Evolutionary conservation across 2,797 vertebrate genomes (phyloP).

Genomic region (Spizella passerina): DNA sequence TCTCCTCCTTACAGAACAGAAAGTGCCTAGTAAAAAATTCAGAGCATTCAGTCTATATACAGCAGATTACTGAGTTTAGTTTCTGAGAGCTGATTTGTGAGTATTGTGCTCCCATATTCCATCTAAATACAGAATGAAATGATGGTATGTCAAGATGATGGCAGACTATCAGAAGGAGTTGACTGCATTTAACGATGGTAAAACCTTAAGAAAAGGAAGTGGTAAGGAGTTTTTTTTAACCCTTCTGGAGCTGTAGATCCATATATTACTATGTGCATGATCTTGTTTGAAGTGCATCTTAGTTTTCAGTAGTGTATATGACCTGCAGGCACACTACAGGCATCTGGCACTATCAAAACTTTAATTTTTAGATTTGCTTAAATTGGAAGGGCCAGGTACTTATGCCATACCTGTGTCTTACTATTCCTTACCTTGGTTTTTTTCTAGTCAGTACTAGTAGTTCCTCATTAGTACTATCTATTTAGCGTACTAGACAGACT

Average conservation of each 20-base stretch:
- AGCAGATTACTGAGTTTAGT: neutral
- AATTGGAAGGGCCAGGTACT: neutral
- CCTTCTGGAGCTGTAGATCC: neutral
- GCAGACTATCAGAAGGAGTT: neutral
- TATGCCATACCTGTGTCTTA: neutral
- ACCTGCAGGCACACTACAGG: neutral
- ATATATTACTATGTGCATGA: neutral
- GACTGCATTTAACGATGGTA: neutral
- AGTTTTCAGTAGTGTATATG: neutral
- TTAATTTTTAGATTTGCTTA: neutral
- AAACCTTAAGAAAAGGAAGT: neutral
- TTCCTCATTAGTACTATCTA: accelerated
- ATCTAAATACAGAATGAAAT: neutral
- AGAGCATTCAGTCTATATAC: neutral
- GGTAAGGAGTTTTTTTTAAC: neutral
- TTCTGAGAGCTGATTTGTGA: neutral
- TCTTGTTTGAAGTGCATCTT: neutral
- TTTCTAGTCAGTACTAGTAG: neutral
- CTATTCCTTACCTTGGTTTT: neutral
- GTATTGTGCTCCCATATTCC: neutral
- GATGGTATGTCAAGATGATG: neutral
- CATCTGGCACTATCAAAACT: neutral
- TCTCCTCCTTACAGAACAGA: neutral
- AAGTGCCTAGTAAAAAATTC: neutral
- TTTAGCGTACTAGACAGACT: neutral